A percentile compares a stretch with the other conserved stretches of the same genome.
Evolutionary conservation across 2,113 vertebrate genomes (phyloP).

Genomic region (Sebastes schlegelii): DNA sequence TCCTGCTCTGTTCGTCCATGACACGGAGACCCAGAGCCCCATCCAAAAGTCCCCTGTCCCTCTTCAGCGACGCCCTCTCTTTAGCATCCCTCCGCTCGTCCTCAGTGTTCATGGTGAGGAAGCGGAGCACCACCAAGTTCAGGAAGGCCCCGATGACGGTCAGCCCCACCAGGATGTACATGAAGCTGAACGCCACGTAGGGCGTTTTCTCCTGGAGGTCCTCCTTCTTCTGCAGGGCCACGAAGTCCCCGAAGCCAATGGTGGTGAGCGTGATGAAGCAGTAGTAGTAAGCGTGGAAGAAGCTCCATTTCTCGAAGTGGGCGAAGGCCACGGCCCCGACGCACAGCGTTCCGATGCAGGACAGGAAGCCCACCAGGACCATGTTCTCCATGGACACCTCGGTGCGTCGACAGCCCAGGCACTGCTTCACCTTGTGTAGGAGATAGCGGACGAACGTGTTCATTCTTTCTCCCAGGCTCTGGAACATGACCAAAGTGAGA

Average conservation of each 20-base stretch:
- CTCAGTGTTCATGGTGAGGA: conserved; percentile 94
- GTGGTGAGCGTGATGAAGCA: conserved; percentile 99
- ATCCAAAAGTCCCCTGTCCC: conserved; percentile 80
- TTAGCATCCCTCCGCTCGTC: conserved; percentile 88
- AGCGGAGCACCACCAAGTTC: conserved; percentile 95
- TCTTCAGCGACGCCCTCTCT: conserved; percentile 86
- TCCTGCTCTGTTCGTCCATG: conserved; percentile 52
- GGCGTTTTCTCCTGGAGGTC: conserved; percentile 95
- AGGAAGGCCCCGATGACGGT: conserved; percentile 97
- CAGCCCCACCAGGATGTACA: conserved; percentile 96
- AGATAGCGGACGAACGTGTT: conserved; percentile 92
- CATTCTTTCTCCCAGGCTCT: conserved; percentile 97
- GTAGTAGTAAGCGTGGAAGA: conserved; percentile 98
- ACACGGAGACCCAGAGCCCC: conserved; percentile 66
- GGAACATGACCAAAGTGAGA: conserved; percentile 97
- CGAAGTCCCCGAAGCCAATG: conserved; percentile 97
- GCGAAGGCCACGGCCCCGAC: conserved; percentile 93
- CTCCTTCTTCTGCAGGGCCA: conserved; percentile 95
- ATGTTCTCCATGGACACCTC: conserved; percentile 96
- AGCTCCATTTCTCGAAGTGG: conserved; percentile 96
- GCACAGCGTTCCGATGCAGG: conserved; percentile 92
- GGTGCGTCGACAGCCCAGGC: conserved; percentile 87
- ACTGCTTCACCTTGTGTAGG: conserved; percentile 91
- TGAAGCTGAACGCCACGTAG: conserved; percentile 97
- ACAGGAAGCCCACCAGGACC: conserved; percentile 95